phyloP scores from a whole-genome alignment of 1,140 invertebrate species.

The Microplitis mediator region DNA sequence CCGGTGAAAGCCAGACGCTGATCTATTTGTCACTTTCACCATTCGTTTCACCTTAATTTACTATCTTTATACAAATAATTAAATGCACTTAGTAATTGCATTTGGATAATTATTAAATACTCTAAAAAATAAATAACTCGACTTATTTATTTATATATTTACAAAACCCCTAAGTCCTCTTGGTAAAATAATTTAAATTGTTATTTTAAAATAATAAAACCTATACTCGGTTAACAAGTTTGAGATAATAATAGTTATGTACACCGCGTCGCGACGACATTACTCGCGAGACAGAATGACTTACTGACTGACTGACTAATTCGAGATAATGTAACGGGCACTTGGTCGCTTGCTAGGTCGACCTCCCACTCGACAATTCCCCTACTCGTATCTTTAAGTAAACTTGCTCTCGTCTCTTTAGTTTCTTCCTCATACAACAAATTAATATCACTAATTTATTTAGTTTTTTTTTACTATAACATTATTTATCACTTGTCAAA shows the following conservation, averaged over 20 bases:
- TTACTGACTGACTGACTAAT: slow-evolving; percentile 54
- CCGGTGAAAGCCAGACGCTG: neutral
- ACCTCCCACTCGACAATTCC: slow-evolving; percentile 31
- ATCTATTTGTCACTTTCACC: slow-evolving; percentile 9
- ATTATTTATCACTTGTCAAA: no score
- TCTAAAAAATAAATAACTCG: no score
- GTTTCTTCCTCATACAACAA: no score
- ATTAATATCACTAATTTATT: no score
- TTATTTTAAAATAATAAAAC: no score
- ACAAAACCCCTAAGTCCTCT: no score
- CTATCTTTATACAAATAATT: neutral
- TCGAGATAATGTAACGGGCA: slow-evolving; percentile 55
- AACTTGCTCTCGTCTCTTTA: neutral
- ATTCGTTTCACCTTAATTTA: neutral
- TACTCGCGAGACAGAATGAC: slow-evolving; percentile 27
- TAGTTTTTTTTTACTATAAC: no score
- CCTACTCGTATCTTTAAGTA: slow-evolving; percentile 40
- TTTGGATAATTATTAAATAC: neutral
- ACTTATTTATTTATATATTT: no score
- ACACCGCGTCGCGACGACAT: slow-evolving; percentile 37
- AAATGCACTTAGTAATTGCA: neutral
- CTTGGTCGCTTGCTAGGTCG: slow-evolving; percentile 29
- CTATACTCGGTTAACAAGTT: neutral
- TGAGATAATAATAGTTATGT: neutral
- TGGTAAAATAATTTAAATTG: no score